Evolutionary conservation across 2,888 invertebrate genomes (phyloP), one percentile per base, ranked within the genome.

Genomic region (Caenorhabditis panamensis): DNA sequence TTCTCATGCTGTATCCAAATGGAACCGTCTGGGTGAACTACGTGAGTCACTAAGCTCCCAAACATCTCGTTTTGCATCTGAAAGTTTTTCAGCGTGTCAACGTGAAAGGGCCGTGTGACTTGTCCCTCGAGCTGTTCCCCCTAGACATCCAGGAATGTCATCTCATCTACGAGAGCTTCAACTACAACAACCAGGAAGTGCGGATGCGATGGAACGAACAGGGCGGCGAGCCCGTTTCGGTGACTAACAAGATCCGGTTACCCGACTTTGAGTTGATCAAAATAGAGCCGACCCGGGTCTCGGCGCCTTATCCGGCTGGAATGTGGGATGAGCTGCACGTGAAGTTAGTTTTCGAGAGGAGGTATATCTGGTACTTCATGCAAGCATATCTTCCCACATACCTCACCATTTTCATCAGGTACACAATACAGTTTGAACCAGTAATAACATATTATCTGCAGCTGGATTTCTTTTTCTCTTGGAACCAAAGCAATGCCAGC

Each of bases 321-420:
- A 89, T 89, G 88, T 90, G 90, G 90, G 90, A 90, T 66, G 90
- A 90, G 63, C 76, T 90, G 44, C 89, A 90, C 59, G 88, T 90
- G 36, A 79, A 84, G 37, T 72, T 90, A 13, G 86, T 87, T 2
- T 90, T 90, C 51, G 88, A 89, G 49, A 53, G 90, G 18, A 69
- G 89, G n/a, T 87, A 86, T 59, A 82, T 87, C 51, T 89, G 89
- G 88, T 90, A 90, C 66, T 89, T 91, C 61, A 87, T 91, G 87
- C 91, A 91, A 71, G 91, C 91, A 2, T 91, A 91, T 59, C 84
- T 91, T 9, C 90, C 90, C 0, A 90, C 90, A 0, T 90, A 90
- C 82, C 84, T 90, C 16, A 90, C 90, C 11, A 90, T 90, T 47
- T 90, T 89, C 62, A 88, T 90, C 59, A 89, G 88, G 89, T 86